Evolutionary conservation across 64 coral and sea anemone genomes (phyloP).

Genomic region (Exaiptasia diaphana): DNA sequence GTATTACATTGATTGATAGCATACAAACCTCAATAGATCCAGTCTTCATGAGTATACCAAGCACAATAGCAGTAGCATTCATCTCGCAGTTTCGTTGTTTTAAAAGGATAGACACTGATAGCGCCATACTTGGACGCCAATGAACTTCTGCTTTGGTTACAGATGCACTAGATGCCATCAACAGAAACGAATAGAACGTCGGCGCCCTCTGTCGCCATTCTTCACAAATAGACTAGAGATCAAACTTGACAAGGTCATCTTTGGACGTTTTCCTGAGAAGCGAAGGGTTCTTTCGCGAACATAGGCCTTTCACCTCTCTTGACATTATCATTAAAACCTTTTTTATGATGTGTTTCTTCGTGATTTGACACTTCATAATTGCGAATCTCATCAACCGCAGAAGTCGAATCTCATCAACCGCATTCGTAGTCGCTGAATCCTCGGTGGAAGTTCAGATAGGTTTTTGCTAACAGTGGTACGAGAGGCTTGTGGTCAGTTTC

Average conservation of each 20-base stretch:
- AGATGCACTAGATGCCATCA: background rate
- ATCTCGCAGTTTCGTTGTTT: slow-evolving; percentile 2
- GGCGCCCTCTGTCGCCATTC: slow-evolving; percentile 44
- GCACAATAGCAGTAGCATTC: background rate
- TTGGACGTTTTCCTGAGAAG: slow-evolving; percentile 24
- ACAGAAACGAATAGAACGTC: slow-evolving; percentile 34
- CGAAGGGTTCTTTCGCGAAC: slow-evolving; percentile 42
- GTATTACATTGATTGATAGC: background rate
- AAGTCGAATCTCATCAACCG: no score
- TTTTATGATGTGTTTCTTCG: background rate
- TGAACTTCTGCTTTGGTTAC: background rate
- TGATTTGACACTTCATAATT: background rate
- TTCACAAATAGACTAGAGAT: slow-evolving; percentile 16
- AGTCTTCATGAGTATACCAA: background rate
- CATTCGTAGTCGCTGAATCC: no score
- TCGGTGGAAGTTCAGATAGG: no score
- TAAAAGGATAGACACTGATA: background rate
- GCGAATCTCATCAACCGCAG: no score
- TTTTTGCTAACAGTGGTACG: no score
- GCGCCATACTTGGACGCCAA: background rate
- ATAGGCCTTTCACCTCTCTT: slow-evolving; percentile 14
- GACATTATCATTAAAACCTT: background rate
- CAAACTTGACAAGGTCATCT: slow-evolving; percentile 22
- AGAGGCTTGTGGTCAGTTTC: no score
- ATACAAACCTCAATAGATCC: slow-evolving; percentile 20